These are phyloP conservation scores for Pluvialis apricaria DNA, from an alignment of 2,113 vertebrate genomes.

Conservation along the genomic window DNA sequence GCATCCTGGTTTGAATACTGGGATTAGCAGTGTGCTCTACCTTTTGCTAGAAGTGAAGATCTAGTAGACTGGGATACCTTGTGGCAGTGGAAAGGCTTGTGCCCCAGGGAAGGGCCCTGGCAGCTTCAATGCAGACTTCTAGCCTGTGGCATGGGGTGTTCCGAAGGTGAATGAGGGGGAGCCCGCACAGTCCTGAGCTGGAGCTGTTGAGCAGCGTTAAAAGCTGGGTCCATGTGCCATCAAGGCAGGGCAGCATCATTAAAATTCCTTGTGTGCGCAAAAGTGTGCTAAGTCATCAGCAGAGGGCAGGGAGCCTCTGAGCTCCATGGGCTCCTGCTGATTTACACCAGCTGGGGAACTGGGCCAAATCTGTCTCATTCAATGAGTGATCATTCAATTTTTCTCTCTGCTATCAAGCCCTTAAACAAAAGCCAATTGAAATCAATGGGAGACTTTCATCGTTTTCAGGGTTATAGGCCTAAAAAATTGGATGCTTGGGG, in stretches of 20 bases:
- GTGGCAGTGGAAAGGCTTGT: neutral
- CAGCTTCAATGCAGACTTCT: neutral
- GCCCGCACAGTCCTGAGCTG: neutral
- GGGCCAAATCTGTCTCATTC: constrained; percentile 40
- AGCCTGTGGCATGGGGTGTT: accelerated
- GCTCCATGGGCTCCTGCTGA: neutral
- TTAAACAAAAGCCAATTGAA: constrained; percentile 60
- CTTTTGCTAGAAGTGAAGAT: neutral
- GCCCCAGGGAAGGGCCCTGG: neutral
- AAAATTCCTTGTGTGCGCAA: neutral
- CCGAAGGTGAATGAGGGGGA: neutral
- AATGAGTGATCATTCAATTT: constrained; percentile 51
- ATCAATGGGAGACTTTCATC: constrained; percentile 45
- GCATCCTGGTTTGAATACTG: neutral
- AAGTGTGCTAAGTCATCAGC: constrained; percentile 6
- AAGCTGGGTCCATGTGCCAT: neutral
- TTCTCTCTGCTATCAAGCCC: constrained; percentile 39
- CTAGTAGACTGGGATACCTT: neutral
- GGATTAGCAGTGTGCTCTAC: neutral
- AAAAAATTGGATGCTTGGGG: constrained; percentile 29
- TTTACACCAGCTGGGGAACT: constrained; percentile 30
- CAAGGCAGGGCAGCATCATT: neutral
- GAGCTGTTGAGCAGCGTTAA: neutral
- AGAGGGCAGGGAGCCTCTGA: constrained; percentile 4
- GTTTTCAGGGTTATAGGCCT: constrained; percentile 55